A percentile compares a stretch with the other conserved stretches of the same genome.
Conservation (phyloP, 2,113 vertebrate species). For the Marcusenius ussheri region DNA sequence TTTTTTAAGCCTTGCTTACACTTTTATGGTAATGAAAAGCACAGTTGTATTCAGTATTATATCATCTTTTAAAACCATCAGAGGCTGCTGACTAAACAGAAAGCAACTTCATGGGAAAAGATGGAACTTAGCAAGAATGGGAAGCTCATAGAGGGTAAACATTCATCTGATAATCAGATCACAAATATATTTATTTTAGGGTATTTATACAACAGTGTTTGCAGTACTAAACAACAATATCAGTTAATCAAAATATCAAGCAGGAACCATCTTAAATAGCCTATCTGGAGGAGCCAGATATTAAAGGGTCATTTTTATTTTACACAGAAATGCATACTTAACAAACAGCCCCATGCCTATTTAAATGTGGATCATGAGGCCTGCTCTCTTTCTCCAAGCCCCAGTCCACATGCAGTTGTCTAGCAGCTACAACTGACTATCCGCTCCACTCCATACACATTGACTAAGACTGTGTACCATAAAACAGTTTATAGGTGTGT, state of each 20-base stretch:
- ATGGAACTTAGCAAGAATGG: background rate
- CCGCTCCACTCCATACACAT: background rate
- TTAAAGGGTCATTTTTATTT: background rate
- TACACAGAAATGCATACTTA: background rate
- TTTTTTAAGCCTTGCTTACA: background rate
- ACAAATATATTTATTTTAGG: background rate
- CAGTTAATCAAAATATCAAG: background rate
- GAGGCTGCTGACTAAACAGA: background rate
- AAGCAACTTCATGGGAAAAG: background rate
- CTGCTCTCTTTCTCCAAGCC: background rate
- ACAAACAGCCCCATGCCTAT: background rate
- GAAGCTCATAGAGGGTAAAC: background rate
- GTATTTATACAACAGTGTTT: background rate
- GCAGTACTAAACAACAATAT: background rate
- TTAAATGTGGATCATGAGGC: background rate
- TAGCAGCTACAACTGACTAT: background rate
- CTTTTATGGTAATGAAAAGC: background rate
- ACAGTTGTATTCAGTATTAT: background rate
- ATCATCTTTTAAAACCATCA: background rate
- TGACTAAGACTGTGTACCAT: conserved; percentile 1
- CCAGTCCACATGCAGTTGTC: background rate
- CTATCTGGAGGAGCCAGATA: background rate
- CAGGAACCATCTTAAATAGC: background rate
- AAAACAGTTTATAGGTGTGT: background rate
- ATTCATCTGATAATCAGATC: background rate